Evolutionary conservation across 2,888 invertebrate genomes (phyloP), one percentile per base, ranked within the genome.

Genomic region (Agrilus biguttatus): DNA sequence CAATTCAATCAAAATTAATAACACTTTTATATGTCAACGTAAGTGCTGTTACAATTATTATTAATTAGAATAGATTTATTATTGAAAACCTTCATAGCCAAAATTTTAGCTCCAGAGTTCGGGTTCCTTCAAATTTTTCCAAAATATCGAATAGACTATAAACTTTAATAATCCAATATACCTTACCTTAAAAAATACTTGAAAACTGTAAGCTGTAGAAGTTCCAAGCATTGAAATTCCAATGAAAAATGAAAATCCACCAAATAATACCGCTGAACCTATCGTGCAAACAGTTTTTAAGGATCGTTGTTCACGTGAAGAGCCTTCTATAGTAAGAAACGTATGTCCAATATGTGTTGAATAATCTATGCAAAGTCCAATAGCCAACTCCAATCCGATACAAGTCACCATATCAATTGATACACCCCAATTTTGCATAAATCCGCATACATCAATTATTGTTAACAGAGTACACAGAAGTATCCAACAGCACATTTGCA

Each of bases 281-380:
- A 86, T 85, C 39, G 79, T 75, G 1, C 74, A 72, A 1, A 87
- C 74, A 0, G 86, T 80, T 52, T 73, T 70, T 36, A 77, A 62
- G 0, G 77, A 71, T 48, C 84, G 68, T 13, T 74, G 71, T n/a
- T 72, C 66, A 36, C 68, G 68, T 28, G 68, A 59, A 1, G 74
- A 73, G 36, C 71, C 66, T 14, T 68, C 63, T 14, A 73, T 65
- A 2, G 80, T 80, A 53, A 88, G 71, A 61, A 87, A 88, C 3
- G 83, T 81, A 57, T 87, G 86, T 1, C 84, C 83, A 6, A 85
- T 78, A 57, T 85, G 85, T 3, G 84, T 82, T 1, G 87, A 83
- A 54, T 86, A 88, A 63, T 89, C 88, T 0, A 88, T 83, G 55
- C 86, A 85, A 40, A 89, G 68, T 40, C 88, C 88, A 47, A 86